A percentile compares a stretch with the other conserved stretches of the same genome.
Evolutionary conservation across 1,140 invertebrate genomes (phyloP).

Genomic region (Phymorhynchus buccinoides): DNA sequence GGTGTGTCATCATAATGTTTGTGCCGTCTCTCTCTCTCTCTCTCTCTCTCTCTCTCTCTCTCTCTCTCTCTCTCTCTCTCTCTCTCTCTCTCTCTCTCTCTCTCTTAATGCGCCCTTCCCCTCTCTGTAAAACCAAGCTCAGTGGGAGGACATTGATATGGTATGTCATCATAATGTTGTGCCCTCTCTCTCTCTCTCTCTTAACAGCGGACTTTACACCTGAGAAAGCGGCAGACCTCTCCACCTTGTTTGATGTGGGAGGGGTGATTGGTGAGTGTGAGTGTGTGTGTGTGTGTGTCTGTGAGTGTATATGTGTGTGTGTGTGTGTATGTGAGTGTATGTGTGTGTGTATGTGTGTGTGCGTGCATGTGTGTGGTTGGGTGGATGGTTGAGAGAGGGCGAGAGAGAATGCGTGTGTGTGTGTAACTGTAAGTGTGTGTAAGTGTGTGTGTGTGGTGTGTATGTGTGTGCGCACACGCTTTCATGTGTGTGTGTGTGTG

Average conservation of each 20-base stretch:
- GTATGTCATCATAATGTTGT: no score
- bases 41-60: neutral
- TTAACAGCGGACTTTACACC: no score
- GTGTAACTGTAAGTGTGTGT: neutral
- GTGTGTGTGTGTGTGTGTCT: neutral
- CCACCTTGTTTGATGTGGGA: neutral
- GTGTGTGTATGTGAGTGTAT: slow-evolving; percentile 9
- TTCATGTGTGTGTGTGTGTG: no score
- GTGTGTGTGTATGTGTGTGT: neutral
- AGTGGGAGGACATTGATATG: no score
- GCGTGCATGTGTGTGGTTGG: neutral
- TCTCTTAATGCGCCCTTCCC: neutral
- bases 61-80: neutral
- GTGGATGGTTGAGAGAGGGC: neutral
- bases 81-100: neutral
- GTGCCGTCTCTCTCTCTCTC: no score
- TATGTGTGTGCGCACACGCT: no score
- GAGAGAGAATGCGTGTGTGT: no score
- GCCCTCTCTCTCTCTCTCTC: no score
- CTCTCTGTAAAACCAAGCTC: neutral
- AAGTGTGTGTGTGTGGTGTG: neutral
- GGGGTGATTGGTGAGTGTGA: slow-evolving; percentile 21
- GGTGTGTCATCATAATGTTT: no score
- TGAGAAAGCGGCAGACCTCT: no score
- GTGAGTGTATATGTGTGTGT: neutral